These are phyloP conservation scores for Drosophila pseudoobscura DNA, from an alignment of 1,140 invertebrate species.

Conservation along the genomic window DNA sequence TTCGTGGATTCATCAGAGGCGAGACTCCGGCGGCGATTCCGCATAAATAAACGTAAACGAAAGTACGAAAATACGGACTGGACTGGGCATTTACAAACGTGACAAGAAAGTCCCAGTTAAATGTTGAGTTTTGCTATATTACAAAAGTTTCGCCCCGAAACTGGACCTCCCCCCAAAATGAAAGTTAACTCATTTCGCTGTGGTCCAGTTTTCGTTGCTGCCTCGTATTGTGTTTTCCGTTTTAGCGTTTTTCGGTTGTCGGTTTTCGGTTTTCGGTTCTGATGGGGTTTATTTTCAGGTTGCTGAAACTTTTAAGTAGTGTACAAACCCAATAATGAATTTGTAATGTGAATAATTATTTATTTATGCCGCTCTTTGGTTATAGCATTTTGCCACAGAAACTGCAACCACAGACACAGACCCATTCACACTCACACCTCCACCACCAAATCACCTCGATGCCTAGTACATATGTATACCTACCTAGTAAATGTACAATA, in stretches of 20 bases:
- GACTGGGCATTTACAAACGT: conserved; percentile 44
- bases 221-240: conserved; percentile 10
- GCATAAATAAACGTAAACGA: too few relatives aligned
- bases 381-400: conserved; percentile 39
- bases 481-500: neutral
- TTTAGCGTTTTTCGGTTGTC: neutral
- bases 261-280: conserved; percentile 1
- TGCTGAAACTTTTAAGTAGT: conserved; percentile 38
- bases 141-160: conserved; percentile 63
- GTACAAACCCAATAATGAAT: conserved; percentile 46
- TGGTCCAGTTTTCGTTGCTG: conserved; percentile 19
- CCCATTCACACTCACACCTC: conserved; percentile 3
- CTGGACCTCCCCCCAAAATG: conserved; percentile 30
- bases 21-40: neutral
- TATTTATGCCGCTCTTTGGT: conserved; percentile 37
- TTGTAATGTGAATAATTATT: conserved; percentile 51
- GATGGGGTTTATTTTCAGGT: conserved; percentile 19
- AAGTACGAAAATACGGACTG: too few relatives aligned
- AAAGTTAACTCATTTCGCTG: conserved; percentile 27
- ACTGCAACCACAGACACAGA: neutral
- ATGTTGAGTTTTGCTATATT: conserved; percentile 68
- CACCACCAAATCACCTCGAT: neutral
- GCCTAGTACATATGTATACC: neutral
- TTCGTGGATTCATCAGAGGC: neutral
- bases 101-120: conserved; percentile 75